phyloP scores from a whole-genome alignment of 2,797 vertebrate species.

The Darevskia nairensis region DNA sequence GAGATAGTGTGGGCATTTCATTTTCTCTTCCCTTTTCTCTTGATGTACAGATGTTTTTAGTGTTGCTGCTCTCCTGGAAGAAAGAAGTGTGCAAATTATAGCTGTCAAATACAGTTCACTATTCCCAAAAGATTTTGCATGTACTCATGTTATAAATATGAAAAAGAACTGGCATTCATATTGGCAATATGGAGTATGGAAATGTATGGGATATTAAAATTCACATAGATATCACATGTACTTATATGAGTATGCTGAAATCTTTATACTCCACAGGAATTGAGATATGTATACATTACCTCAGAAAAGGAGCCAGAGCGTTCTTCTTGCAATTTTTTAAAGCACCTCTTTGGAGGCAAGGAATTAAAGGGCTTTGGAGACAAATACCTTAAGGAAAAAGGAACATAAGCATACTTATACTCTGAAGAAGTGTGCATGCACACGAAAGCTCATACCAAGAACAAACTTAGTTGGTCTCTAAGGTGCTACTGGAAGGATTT shows the following conservation, averaged over 20 bases:
- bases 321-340: conserved; percentile 37
- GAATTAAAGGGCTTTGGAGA: conserved; percentile 66
- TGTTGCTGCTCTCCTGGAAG: conserved; percentile 64
- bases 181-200: not conserved
- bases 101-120: conserved; percentile 20
- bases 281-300: conserved; percentile 56
- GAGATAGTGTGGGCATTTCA: conserved; percentile 75
- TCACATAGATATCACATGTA: not conserved
- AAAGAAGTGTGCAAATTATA: conserved; percentile 19
- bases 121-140: not conserved
- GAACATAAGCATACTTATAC: not conserved
- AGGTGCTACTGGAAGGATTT: too few relatives aligned
- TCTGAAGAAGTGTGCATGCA: too few relatives aligned
- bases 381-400: conserved; percentile 74
- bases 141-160: not conserved
- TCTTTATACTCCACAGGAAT: not conserved
- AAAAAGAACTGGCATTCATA: conserved; percentile 26
- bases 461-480: too few relatives aligned
- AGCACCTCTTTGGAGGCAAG: conserved; percentile 14
- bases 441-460: too few relatives aligned
- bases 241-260: not conserved
- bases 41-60: conserved; percentile 16
- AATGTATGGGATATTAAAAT: not conserved
- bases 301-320: conserved; percentile 24
- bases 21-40: conserved; percentile 61